Percentiles rank a stretch among this genome's conserved stretches.
Conservation (phyloP, 2,888 invertebrate species). For the Oscheius myriophilus region DNA sequence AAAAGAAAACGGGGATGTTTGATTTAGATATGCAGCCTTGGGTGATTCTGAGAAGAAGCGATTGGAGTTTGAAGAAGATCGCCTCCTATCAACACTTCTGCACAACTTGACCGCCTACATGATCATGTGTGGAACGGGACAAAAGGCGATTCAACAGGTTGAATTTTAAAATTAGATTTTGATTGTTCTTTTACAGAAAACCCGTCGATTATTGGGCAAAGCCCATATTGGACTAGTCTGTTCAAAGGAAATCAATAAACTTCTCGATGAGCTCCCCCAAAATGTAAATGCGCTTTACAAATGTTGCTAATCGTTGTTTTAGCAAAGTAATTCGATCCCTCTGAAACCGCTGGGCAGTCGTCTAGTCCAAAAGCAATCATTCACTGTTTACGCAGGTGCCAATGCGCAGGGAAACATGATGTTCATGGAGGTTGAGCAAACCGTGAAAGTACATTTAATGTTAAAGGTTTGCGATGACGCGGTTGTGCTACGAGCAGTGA, state of each 20-base stretch:
- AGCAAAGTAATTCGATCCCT: constrained; percentile 98
- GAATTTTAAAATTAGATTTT: background rate
- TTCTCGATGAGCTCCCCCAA: constrained; percentile 89
- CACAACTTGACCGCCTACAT: constrained; percentile 95
- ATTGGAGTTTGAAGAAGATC: constrained; percentile 96
- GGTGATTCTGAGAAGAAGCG: constrained; percentile 78
- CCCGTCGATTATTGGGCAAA: constrained; percentile 91
- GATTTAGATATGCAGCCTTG: constrained; percentile 61
- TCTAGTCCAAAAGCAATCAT: constrained; percentile 92
- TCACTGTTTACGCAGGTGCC: constrained; percentile 95
- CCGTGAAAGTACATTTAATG: background rate
- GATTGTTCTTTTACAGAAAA: constrained; percentile 76
- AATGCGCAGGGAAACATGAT: constrained; percentile 84
- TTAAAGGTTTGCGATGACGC: constrained; percentile 87
- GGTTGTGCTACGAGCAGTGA: constrained; percentile 76
- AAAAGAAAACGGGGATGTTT: background rate
- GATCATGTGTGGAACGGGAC: constrained; percentile 75
- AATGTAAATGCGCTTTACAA: constrained; percentile 34
- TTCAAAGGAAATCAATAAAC: constrained; percentile 94
- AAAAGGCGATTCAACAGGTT: constrained; percentile 63
- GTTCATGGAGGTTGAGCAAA: constrained; percentile 74
- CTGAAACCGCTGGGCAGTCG: constrained; percentile 94
- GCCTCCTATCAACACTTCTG: constrained; percentile 89
- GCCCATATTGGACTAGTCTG: constrained; percentile 97
- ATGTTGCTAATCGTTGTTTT: constrained; percentile 54